Base-by-base conservation (phyloP, 2,888 invertebrate species). In the Mongoloraphidia duomilia region DNA sequence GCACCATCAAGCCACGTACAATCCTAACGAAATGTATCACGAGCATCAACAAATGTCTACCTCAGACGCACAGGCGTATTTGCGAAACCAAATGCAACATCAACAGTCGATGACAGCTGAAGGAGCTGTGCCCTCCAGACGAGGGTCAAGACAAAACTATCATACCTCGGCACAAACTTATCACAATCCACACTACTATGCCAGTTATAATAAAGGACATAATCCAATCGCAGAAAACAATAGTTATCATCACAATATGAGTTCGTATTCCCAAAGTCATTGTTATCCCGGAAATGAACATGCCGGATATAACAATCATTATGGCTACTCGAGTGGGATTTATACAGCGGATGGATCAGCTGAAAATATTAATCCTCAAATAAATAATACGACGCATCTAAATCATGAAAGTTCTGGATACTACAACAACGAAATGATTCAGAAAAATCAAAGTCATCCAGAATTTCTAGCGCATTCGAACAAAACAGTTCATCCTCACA, bases 131-230 rank as follows among this genome's bases (percentile, higher is more conserved):
- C 44, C 59, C 4, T 55, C 59, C n/a, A 59, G 65, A 50, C 59
- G 59, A 9, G 50, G 52, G 26, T 40, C 54, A 26, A 59, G 68
- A 48, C 67, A 65, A 53, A 55, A 57, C 37, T 74, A 74, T 57
- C 69, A 70, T 36, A 58, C 69, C 5, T 62, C 67, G 8, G 62
- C 65, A 49, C 63, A 60, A 46, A 63, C 66, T 52, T 71, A 71
- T 52, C 66, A 69, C 46, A 72, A 73, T 51, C 71, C 72, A 53
- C 69, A 72, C 50, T 73, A 73, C 49, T 71, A 72, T 51, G 61
- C 55, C 4, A 64, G 67, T 14, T 74, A 75, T 59, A 73, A 72
- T 51, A 74, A 74, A 11, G 71, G 71, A 50, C 65, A 72, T 34
- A 76, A 77, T 41, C 17, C 70, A 70, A 58, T 55, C 55, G 44